These are phyloP conservation scores for Empidonax traillii DNA, from an alignment of 2,113 vertebrate species.

Conservation along the genomic window DNA sequence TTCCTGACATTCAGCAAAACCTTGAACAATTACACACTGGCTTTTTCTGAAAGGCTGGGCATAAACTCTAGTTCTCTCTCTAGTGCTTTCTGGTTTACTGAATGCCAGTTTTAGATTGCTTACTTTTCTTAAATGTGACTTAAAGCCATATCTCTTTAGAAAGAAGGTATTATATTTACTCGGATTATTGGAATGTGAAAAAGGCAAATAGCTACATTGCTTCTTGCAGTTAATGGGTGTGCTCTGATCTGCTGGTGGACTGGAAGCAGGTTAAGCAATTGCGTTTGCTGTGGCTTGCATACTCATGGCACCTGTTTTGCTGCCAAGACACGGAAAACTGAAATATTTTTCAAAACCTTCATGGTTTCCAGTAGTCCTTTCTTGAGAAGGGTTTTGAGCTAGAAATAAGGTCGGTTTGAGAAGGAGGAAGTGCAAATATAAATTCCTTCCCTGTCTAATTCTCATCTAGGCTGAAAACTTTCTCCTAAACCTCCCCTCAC, in stretches of 20 bases:
- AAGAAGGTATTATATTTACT: neutral
- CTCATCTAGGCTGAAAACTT: neutral
- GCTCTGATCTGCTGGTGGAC: neutral
- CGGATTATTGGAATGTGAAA: neutral
- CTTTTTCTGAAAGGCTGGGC: conserved; percentile 1
- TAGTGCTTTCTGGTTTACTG: neutral
- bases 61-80: neutral
- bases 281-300: neutral
- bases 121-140: neutral
- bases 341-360: neutral
- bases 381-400: neutral
- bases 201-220: neutral
- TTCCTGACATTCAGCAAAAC: conserved; percentile 25
- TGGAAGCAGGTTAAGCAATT: neutral
- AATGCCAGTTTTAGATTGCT: conserved; percentile 1
- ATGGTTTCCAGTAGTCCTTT: neutral
- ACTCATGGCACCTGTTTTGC: neutral
- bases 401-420: neutral
- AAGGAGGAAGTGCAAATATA: neutral
- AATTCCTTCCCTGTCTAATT: neutral
- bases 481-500: neutral
- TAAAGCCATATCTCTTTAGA: neutral
- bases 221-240: neutral
- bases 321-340: neutral
- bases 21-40: neutral